Base-by-base conservation (phyloP, 92 coral and sea anemone species). In the Metridium senile region DNA sequence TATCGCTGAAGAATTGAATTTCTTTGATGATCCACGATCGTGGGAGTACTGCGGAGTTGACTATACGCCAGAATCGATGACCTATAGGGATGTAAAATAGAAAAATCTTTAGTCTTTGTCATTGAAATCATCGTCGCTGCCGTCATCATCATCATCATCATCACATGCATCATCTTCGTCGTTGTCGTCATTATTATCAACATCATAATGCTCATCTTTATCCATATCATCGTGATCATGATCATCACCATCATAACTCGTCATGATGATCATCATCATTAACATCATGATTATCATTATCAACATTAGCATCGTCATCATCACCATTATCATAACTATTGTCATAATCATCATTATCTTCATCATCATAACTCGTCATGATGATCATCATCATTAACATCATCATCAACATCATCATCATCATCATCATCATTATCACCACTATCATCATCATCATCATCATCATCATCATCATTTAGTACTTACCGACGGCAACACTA, bases 41-140 rank as follows among this genome's bases (percentile, higher is more conserved):
- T 59, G 89, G 86, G 0, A 93, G 83, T n/a, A 76, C 64, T 0
- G 85, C 90, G 26, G 76, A 81, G 83, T 93, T 93, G 22, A 90
- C 95, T 1, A 93, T 58, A 68, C 98, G 91, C 98, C 98, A 93
- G 77, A 74, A 93, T 61, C 61, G 86, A 83, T 89, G 94, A 26
- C 88, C 94, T 89, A 78, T 33, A 56, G 11, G 0, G n/a, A n/a
- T n/a, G n/a, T n/a, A n/a, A n/a, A n/a, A n/a, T n/a, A n/a, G n/a
- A n/a, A n/a, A n/a, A n/a, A n/a, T n/a, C n/a, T n/a, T n/a, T n/a
- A n/a, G n/a, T n/a, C n/a, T n/a, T n/a, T n/a, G n/a, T n/a, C n/a
- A n/a, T n/a, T n/a, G n/a, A n/a, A n/a, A n/a, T n/a, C n/a, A n/a
- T n/a, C n/a, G n/a, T n/a, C n/a, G n/a, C n/a, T n/a, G n/a, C n/a